These are phyloP conservation scores for Thera obeliscata DNA, from an alignment of 2,888 invertebrate species.

Conservation along the genomic window DNA sequence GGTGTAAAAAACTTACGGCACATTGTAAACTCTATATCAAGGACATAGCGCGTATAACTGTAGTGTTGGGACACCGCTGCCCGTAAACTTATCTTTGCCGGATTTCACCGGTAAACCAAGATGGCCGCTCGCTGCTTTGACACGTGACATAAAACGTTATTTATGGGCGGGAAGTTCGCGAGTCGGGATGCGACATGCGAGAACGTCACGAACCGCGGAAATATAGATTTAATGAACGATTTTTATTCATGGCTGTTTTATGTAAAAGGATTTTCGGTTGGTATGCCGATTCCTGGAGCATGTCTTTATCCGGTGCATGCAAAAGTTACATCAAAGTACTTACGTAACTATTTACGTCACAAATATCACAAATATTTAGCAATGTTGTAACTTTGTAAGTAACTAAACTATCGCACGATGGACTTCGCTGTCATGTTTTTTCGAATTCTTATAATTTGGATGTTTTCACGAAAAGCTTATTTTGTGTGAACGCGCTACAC, in stretches of 20 bases:
- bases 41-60: slow-evolving; percentile 54
- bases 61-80: slow-evolving; percentile 46
- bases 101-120: slow-evolving; percentile 67
- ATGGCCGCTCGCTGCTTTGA: slow-evolving; percentile 70
- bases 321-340: slow-evolving; percentile 10
- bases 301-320: slow-evolving; percentile 28
- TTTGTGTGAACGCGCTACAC: too few species aligned
- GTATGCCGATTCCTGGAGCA: slow-evolving; percentile 30
- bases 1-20: slow-evolving; percentile 39
- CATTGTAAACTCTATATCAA: slow-evolving; percentile 64
- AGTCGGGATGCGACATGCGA: slow-evolving; percentile 78
- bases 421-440: too few species aligned
- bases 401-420: too few species aligned
- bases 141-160: slow-evolving; percentile 81
- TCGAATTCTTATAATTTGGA: too few species aligned
- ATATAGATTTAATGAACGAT: slow-evolving; percentile 69
- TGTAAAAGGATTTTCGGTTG: slow-evolving; percentile 55
- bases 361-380: neutral
- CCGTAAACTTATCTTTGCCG: slow-evolving; percentile 55
- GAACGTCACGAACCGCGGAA: slow-evolving; percentile 77
- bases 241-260: slow-evolving; percentile 78
- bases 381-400: too few species aligned
- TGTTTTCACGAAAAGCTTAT: too few species aligned
- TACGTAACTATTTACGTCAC: neutral
- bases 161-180: slow-evolving; percentile 79